Conservation (phyloP, 2,797 vertebrate species). For the Syngnathus rostellatus region DNA sequence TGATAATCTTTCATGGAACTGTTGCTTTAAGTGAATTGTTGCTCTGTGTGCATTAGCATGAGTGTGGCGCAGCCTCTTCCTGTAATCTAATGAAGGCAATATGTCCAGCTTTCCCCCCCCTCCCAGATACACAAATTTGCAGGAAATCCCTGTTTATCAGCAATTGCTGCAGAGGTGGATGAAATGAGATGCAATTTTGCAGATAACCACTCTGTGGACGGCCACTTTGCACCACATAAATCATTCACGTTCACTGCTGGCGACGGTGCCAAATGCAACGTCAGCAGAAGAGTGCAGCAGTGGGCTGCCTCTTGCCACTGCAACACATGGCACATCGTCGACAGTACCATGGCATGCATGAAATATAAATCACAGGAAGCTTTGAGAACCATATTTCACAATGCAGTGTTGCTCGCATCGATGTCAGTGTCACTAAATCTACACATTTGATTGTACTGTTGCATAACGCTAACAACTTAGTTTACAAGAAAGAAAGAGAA, state of each 20-base stretch:
- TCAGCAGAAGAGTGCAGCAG: conserved; percentile 45
- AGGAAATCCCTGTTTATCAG: not conserved
- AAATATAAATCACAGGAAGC: not conserved
- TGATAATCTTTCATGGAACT: not conserved
- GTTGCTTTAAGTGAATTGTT: not conserved
- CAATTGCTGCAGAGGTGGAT: conserved; percentile 3
- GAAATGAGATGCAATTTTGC: conserved; percentile 4
- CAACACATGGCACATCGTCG: not conserved
- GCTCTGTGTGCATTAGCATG: not conserved
- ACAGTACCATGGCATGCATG: not conserved
- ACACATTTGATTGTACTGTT: not conserved
- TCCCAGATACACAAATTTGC: not conserved
- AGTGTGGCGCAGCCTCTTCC: not conserved
- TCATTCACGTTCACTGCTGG: conserved; percentile 30
- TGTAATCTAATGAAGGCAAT: not conserved
- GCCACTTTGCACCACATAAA: conserved; percentile 31
- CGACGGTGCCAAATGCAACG: conserved; percentile 45
- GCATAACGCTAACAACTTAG: too few species aligned
- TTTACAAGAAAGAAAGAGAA: not conserved
- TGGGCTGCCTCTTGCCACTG: not conserved
- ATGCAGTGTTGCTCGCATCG: not conserved
- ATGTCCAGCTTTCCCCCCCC: conserved; percentile 18
- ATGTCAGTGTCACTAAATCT: not conserved
- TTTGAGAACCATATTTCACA: not conserved
- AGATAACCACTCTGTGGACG: not conserved